These are phyloP conservation scores for Halcyon malimbica DNA, from an alignment of 2,113 vertebrate genomes.

Conservation along the genomic window DNA sequence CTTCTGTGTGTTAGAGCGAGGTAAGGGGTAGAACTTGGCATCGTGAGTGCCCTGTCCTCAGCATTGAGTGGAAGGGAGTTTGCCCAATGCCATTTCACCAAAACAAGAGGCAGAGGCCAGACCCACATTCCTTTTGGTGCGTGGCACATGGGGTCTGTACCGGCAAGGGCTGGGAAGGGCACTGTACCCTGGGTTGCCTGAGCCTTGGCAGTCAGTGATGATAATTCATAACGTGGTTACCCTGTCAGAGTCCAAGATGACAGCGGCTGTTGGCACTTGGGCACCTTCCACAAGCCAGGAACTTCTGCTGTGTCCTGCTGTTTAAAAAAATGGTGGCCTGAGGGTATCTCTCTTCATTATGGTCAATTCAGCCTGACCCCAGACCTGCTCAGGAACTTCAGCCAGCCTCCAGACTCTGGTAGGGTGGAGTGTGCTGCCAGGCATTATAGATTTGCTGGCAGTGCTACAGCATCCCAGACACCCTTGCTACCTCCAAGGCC, in stretches of 20 bases:
- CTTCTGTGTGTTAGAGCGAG: not conserved
- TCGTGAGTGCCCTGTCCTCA: not conserved
- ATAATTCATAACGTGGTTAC: not conserved
- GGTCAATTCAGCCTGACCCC: not conserved
- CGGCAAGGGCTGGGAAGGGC: not conserved
- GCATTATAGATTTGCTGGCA: slow-evolving; percentile 24
- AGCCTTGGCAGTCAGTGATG: not conserved
- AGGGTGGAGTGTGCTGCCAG: not conserved
- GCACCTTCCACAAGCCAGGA: not conserved
- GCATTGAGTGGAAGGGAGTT: not conserved
- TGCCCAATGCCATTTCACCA: not conserved
- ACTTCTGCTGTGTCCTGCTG: not conserved
- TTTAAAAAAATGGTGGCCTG: not conserved
- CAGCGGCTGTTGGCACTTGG: not conserved
- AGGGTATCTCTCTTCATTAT: not conserved
- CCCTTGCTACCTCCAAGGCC: not conserved
- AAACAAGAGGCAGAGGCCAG: not conserved
- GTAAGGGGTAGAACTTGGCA: not conserved
- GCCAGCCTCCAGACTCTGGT: not conserved
- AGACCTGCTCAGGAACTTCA: slow-evolving; percentile 32
- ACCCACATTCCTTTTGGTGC: not conserved
- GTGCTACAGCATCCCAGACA: not conserved
- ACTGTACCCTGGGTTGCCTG: accelerated
- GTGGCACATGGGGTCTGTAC: not conserved
- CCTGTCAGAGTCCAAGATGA: not conserved